Base-by-base conservation (phyloP, 2,888 invertebrate genomes). In the Chloroclysta siterata region DNA sequence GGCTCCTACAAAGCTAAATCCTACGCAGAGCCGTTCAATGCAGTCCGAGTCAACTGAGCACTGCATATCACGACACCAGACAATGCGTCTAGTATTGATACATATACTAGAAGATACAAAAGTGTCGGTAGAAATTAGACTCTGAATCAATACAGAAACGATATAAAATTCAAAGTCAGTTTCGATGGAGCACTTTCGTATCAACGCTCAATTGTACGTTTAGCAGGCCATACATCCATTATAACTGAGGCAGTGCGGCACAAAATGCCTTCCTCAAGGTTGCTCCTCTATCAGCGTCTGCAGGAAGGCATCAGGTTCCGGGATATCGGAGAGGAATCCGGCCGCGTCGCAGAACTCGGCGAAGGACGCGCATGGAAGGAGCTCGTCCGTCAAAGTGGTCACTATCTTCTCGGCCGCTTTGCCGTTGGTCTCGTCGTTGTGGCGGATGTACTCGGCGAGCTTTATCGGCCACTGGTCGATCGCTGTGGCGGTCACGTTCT, bases 261-360 rank as follows among this genome's bases (percentile, higher is more conserved):
- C 78, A 65, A 68, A 73, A 41, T 77, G 76, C 81, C 77, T 69
- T 61, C 65, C 82, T 89, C 87, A 90, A 61, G 92, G 91, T 66
- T 85, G 86, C 53, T 83, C 88, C 55, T 85, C 80, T n/a, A 93
- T 53, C 7, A 86, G 68, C 2, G 77, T 72, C 60, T 80, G 84
- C 8, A 93, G 81, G 80, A 87, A 88, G 39, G 78, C 84, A 70
- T 95, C 95, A 48, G 96, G 95, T 71, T 94, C 94, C 29, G 94
- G 90, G 68, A 96, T 94, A 70, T 95, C 95, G 68, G 93, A 94
- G 71, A 96, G 92, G 70, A 96, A 88, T 94, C 98, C 98, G 75
- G 96, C 95, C 72, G 98, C 97, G 95, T 99, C 99, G 89, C 97
- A 97, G 94, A 98, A 98, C 93, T 99, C 99, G 7, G 94, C 95